These are phyloP conservation scores for Xenopus petersii DNA, from an alignment of 2,797 vertebrate genomes.

Conservation along the genomic window DNA sequence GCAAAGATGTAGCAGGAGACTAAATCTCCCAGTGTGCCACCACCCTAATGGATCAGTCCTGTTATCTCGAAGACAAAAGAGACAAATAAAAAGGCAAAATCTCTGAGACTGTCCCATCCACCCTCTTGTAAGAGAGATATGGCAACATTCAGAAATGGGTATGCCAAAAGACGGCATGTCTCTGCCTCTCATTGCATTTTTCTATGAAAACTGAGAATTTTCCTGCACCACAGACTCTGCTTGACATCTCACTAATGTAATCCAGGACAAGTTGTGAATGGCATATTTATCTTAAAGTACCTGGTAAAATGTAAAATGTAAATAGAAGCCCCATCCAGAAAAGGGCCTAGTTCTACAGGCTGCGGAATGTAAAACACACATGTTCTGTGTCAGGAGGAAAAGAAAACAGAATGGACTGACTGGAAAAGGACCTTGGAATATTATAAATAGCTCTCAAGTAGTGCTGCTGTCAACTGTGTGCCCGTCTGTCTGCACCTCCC, in stretches of 20 bases:
- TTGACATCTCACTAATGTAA: constrained; percentile 15
- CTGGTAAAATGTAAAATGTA: constrained; percentile 29
- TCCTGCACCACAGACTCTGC: constrained; percentile 7
- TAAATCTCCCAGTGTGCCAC: too few species aligned
- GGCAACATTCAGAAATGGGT: too few species aligned
- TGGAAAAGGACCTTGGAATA: constrained; percentile 4
- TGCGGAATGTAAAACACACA: constrained; percentile 23
- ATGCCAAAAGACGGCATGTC: too few species aligned
- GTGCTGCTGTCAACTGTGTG: constrained; percentile 16
- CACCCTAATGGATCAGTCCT: too few species aligned
- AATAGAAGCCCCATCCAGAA: constrained; percentile 18
- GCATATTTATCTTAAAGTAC: constrained; percentile 38
- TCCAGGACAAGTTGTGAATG: constrained; percentile 8
- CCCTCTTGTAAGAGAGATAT: too few species aligned
- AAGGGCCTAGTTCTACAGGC: neutral
- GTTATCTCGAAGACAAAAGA: too few species aligned
- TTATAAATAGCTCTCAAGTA: constrained; percentile 26
- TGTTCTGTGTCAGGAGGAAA: constrained; percentile 28
- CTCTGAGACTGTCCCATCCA: too few species aligned
- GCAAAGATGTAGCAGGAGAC: too few species aligned
- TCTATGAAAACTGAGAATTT: neutral
- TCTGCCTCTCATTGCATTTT: neutral
- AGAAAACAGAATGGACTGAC: neutral
- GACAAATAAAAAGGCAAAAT: too few species aligned
- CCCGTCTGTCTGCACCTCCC: constrained; percentile 17